Conservation (phyloP, 2,113 vertebrate species). For the Turdus rufiventris region DNA sequence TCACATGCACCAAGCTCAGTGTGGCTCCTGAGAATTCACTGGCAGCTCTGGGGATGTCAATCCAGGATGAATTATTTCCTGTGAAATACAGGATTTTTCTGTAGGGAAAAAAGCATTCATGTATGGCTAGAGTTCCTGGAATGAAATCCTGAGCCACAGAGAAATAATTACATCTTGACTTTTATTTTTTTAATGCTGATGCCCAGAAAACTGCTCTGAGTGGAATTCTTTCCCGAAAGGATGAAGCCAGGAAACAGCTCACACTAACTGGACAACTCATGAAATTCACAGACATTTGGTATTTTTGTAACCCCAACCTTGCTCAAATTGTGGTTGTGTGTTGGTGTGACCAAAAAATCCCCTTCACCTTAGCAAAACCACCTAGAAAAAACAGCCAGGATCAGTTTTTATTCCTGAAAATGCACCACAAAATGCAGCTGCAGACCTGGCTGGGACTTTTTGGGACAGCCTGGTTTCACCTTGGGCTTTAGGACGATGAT, state of each 20-base stretch:
- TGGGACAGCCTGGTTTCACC: neutral
- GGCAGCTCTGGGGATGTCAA: neutral
- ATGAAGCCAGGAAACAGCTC: neutral
- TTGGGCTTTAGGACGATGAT: slow-evolving; percentile 14
- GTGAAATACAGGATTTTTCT: neutral
- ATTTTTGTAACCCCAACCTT: neutral
- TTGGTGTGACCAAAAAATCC: neutral
- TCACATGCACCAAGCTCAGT: neutral
- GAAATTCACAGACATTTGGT: neutral
- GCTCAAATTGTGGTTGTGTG: neutral
- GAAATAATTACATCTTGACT: neutral
- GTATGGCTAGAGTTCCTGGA: neutral
- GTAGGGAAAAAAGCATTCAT: neutral
- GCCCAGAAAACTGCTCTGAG: neutral
- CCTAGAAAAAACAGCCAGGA: neutral
- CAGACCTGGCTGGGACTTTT: neutral
- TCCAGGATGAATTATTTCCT: neutral
- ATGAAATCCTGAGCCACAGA: neutral
- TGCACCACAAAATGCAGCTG: neutral
- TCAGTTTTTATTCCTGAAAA: neutral
- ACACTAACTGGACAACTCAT: neutral
- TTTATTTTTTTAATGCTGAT: neutral
- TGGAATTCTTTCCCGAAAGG: neutral
- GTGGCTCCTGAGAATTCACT: neutral
- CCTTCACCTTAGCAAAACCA: neutral